A percentile compares a stretch with the other conserved stretches of the same genome.
phyloP scores from a whole-genome alignment of 1,140 invertebrate genomes.

The Nephila pilipes region DNA sequence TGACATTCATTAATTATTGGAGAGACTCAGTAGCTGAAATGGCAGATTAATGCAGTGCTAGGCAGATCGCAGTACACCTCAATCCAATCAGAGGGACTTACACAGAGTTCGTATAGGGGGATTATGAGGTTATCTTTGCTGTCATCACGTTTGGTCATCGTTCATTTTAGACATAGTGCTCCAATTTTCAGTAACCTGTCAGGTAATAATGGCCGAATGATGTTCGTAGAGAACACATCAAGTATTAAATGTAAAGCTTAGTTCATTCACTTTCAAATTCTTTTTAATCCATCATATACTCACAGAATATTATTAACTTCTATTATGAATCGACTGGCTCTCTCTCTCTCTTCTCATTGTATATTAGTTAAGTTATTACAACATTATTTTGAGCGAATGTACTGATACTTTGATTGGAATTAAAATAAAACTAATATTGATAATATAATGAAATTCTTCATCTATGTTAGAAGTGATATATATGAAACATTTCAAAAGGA shows the following conservation, averaged over 20 bases:
- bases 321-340: no score
- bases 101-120: constrained; percentile 39
- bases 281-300: neutral
- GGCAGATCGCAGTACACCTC: constrained; percentile 33
- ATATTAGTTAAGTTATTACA: no score
- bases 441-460: no score
- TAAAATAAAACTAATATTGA: no score
- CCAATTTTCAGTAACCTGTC: constrained; percentile 28
- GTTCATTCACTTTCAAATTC: neutral
- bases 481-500: no score
- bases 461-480: no score
- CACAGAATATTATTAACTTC: no score
- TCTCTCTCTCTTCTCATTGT: no score
- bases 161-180: constrained; percentile 27
- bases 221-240: neutral
- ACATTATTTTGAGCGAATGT: no score
- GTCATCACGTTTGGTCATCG: constrained; percentile 37
- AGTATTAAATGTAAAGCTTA: neutral
- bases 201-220: constrained; percentile 33
- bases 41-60: constrained; percentile 48
- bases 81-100: constrained; percentile 57
- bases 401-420: no score
- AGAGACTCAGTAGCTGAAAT: constrained; percentile 39
- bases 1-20: constrained; percentile 63
- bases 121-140: constrained; percentile 58